Evolutionary conservation across 2,797 vertebrate genomes (phyloP), one percentile per base, ranked within the genome.

Genomic region (Trachops cirrhosus): DNA sequence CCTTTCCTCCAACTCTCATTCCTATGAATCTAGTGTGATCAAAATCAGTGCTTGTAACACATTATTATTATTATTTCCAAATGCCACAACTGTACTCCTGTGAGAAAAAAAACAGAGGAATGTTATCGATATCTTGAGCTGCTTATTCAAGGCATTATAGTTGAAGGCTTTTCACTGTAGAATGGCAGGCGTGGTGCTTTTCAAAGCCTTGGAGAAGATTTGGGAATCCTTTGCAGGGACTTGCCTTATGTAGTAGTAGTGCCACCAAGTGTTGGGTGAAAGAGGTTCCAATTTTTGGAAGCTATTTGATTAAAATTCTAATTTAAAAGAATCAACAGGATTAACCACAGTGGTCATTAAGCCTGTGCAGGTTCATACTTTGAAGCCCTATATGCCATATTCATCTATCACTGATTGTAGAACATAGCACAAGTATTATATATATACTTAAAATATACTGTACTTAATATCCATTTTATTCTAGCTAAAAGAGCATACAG

Each of bases 231-330:
- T 52, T 50, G 1, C 8, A 86, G 32, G 18, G 11, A 70, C 34
- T 84, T 83, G 39, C 95, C 97, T 95, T 80, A 79, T 95, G 89
- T 95, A 96, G 89, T 86, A 85, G 95, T 59, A 82, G 92, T 97
- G 97, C 95, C 95, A 95, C 75, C 96, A 93, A 89, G 91, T 89
- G 96, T 94, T 85, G 44, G 57, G 71, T 84, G 14, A 80, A 80
- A 92, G 10, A 8, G 18, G 22, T 82, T 78, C 62, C 32, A 41
- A 39, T n/a, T 78, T 94, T 87, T 83, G 3, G 57, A 80, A 78
- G 3, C 48, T 11, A n/a, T 7, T 32, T 21, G 21, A 41, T 18
- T 16, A 73, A 88, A 95, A 91, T 86, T 86, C 22, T 46, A 18
- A 78, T 59, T 75, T 44, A 83, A 52, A 64, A 64, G n/a, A 54